A percentile compares a stretch with the other conserved stretches of the same genome.
Conservation (phyloP, 2,797 vertebrate species). For the Ctenopoma multispine region DNA sequence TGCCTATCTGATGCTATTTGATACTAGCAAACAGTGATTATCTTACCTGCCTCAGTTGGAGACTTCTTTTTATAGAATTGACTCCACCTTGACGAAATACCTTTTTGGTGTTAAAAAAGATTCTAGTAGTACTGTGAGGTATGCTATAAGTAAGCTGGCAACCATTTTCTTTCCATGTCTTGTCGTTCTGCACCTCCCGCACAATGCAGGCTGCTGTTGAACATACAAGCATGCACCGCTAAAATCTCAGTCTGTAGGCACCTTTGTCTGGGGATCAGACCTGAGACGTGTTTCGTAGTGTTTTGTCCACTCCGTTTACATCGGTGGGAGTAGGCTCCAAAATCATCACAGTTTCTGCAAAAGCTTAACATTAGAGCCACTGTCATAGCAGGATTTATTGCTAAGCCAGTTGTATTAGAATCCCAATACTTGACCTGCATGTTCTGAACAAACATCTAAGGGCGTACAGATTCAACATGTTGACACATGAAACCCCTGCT, state of each 20-base stretch:
- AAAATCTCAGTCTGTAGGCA: no score
- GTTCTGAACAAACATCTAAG: not conserved
- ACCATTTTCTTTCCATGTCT: not conserved
- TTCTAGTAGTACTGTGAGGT: not conserved
- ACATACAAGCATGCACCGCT: not conserved
- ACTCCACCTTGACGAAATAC: not conserved
- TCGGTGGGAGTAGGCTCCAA: not conserved
- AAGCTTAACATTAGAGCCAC: no score
- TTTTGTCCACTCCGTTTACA: not conserved
- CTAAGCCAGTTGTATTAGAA: not conserved
- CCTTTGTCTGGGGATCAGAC: not conserved
- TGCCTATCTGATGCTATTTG: not conserved
- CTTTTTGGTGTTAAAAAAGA: no score
- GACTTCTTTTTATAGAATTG: not conserved
- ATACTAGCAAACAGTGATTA: constrained; percentile 8
- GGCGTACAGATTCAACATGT: not conserved
- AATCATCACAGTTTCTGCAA: no score
- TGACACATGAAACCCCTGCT: not conserved
- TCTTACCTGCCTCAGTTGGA: not conserved
- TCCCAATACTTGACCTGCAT: no score
- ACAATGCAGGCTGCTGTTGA: not conserved
- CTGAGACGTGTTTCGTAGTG: not conserved
- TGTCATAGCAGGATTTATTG: not conserved
- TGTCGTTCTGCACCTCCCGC: not conserved
- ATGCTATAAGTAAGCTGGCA: not conserved